Conservation (phyloP, 2,888 invertebrate species). For the Heliconius charithonia region DNA sequence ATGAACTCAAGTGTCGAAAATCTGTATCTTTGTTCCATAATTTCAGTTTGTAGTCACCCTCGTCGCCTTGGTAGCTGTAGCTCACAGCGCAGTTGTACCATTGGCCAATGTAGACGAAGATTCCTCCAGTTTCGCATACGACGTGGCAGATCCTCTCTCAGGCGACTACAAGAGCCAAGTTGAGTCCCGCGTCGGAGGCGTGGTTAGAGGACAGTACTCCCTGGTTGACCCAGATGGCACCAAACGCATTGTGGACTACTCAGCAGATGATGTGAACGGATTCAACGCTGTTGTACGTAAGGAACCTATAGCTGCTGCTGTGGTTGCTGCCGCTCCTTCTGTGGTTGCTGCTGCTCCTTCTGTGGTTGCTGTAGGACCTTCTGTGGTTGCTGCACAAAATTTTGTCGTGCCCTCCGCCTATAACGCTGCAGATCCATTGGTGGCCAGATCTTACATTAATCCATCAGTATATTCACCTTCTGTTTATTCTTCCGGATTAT, state of each 20-base stretch:
- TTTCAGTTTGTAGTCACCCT: conserved; percentile 73
- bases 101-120: conserved; percentile 65
- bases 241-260: conserved; percentile 81
- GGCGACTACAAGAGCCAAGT: conserved; percentile 83
- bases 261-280: conserved; percentile 78
- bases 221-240: conserved; percentile 81
- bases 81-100: conserved; percentile 77
- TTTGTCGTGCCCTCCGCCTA: conserved; percentile 14
- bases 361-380: conserved; percentile 41
- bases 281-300: conserved; percentile 83
- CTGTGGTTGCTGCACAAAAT: conserved; percentile 15
- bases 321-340: conserved; percentile 47
- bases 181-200: conserved; percentile 78
- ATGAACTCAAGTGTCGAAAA: neutral
- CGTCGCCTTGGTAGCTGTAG: conserved; percentile 72
- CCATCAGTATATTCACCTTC: conserved; percentile 46
- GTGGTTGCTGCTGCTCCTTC: conserved; percentile 46
- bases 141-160: conserved; percentile 81
- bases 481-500: conserved; percentile 24
- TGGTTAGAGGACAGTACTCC: conserved; percentile 81
- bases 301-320: conserved; percentile 62
- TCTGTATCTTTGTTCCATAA: neutral
- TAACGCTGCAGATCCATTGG: neutral
- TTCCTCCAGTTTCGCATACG: conserved; percentile 78
- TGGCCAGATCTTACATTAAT: neutral